Base-by-base conservation (phyloP, 1,140 invertebrate species). In the Trinorchestia longiramus region DNA sequence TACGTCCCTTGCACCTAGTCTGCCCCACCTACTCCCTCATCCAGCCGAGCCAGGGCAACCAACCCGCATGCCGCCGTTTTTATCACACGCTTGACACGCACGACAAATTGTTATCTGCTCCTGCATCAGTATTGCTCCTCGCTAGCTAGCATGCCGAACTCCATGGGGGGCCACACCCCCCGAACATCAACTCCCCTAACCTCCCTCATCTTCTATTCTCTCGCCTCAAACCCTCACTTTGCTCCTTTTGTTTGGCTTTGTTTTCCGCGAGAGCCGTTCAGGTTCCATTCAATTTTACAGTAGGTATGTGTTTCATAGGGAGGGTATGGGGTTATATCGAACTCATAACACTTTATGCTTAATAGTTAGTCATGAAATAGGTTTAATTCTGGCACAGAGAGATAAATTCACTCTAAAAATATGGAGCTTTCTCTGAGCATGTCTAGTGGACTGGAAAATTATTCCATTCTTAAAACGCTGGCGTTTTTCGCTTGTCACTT, bases 61-160 rank as follows among this genome's bases (percentile, higher is more conserved):
- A 90, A 94, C 92, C 92, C 92, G 92, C 92, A 94, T 94, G 92
- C 92, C 92, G 92, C 92, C 92, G 92, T 94, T 94, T 94, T 94
- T 94, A 94, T 94, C 92, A 45, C 92, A 94, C 92, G 92, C 92
- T 94, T 94, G 92, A 94, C 92, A 94, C 92, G 92, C 92, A 94
- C 92, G 92, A 94, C 92, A 94, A 94, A 94, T 94, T 94, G 92
- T 94, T 94, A 94, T 94, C 92, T 94, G 92, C 92, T 94, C 92
- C 92, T 94, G 92, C 92, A 94, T 94, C 92, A 94, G 92, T 94
- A 94, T 94, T 94, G 92, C 92, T 94, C 92, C 92, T 94, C 92
- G 92, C 92, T 45, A 94, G 92, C 92, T 94, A 94, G 92, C 92
- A 94, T 94, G 92, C 92, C 92, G 92, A 94, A 94, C 92, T 94